Evolutionary conservation across 2,888 invertebrate species (phyloP).

Genomic region (Coenonympha glycerion): DNA sequence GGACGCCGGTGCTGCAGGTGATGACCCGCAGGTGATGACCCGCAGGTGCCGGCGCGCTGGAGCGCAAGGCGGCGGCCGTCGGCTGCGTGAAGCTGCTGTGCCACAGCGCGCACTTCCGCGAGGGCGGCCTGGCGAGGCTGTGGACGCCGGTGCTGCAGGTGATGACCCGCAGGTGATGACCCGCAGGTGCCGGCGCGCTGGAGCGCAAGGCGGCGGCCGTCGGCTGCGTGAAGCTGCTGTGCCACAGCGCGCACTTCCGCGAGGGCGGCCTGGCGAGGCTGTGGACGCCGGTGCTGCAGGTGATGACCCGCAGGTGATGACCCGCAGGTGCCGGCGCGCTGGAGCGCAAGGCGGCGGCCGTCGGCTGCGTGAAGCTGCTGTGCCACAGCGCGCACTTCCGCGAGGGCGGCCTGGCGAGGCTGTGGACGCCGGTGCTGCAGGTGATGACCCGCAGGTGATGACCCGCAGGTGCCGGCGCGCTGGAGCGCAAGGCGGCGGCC

Average conservation of each 20-base stretch:
- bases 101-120: conserved; percentile 80
- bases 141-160: conserved; percentile 79
- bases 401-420: conserved; percentile 71
- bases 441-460: too few species aligned
- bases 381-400: conserved; percentile 83
- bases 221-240: conserved; percentile 84
- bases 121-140: conserved; percentile 73
- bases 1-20: conserved; percentile 78
- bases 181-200: conserved; percentile 62
- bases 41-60: conserved; percentile 64
- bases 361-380: conserved; percentile 82
- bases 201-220: conserved; percentile 34
- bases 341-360: conserved; percentile 34
- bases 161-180: conserved; percentile 88
- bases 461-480: background rate
- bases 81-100: conserved; percentile 86
- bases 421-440: conserved; percentile 78
- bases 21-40: conserved; percentile 86
- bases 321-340: conserved; percentile 62
- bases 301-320: conserved; percentile 88
- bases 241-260: conserved; percentile 82
- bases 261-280: conserved; percentile 73
- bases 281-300: conserved; percentile 78
- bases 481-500: conserved; percentile 34
- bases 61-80: conserved; percentile 34